Evolutionary conservation across 2,113 vertebrate genomes (phyloP).

Genomic region (Oreochromis tanganicae): DNA sequence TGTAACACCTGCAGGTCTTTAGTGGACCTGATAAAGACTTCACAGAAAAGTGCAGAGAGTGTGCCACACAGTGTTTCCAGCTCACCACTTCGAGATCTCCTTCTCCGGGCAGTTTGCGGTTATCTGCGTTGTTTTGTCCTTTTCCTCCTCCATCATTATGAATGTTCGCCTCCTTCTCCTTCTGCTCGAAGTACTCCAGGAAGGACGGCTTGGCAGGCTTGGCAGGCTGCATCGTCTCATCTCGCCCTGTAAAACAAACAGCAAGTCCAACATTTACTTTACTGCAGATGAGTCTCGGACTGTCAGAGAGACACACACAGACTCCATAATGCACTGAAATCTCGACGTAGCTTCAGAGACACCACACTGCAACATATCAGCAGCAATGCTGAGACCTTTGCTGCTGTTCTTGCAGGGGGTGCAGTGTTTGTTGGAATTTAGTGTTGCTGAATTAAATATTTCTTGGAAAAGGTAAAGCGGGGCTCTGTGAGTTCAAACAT

Average conservation of each 20-base stretch:
- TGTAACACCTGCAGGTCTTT: not conserved
- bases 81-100: conserved; percentile 92
- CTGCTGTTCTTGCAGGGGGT: not conserved
- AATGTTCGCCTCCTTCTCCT: conserved; percentile 86
- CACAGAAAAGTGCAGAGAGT: not conserved
- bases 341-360: not conserved
- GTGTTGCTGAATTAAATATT: not conserved
- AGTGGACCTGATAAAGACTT: not conserved
- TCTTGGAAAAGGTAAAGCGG: not conserved
- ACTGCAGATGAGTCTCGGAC: not conserved
- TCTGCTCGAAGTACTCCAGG: conserved; percentile 96
- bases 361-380: rapidly evolving
- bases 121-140: conserved; percentile 70
- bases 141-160: conserved; percentile 70
- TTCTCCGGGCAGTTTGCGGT: conserved; percentile 81
- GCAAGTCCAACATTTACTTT: not conserved
- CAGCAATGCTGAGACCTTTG: not conserved
- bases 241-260: conserved; percentile 74
- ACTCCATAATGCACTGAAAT: not conserved
- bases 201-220: conserved; percentile 91
- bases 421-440: not conserved
- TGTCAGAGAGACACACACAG: not conserved
- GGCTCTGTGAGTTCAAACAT: not conserved
- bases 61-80: not conserved
- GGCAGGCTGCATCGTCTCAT: conserved; percentile 83